These are phyloP conservation scores for Allacma fusca DNA, from an alignment of 2,888 invertebrate species.

Conservation along the genomic window DNA sequence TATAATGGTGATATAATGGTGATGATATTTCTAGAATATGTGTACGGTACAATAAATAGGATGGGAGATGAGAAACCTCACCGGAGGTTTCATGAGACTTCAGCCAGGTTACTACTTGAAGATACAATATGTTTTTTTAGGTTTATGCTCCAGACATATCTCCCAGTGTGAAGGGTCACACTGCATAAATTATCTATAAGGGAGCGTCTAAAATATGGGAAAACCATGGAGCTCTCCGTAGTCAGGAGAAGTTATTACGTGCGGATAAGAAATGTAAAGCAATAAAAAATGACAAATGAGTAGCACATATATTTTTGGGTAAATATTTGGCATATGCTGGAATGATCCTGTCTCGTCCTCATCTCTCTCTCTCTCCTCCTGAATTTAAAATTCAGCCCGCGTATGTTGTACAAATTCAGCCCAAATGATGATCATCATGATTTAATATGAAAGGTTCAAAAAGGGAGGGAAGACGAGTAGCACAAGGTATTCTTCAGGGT, in stretches of 20 bases:
- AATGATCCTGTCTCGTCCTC: not conserved
- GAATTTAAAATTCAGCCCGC: not conserved
- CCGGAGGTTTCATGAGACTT: too few species aligned
- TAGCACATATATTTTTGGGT: not conserved
- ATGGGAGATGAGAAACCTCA: too few species aligned
- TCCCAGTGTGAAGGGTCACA: too few species aligned
- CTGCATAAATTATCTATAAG: too few species aligned
- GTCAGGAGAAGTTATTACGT: conserved; percentile 1
- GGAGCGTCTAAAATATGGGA: too few species aligned
- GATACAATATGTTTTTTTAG: too few species aligned
- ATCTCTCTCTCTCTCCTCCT: not conserved
- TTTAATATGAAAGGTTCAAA: conserved; percentile 14
- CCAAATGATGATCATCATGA: conserved; percentile 4
- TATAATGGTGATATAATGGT: not conserved
- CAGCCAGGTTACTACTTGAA: too few species aligned
- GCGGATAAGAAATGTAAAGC: conserved; percentile 19
- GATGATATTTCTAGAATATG: not conserved
- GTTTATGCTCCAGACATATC: too few species aligned
- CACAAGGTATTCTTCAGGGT: conserved; percentile 14
- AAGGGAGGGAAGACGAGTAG: conserved; percentile 16
- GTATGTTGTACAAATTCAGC: not conserved
- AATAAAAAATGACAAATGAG: conserved; percentile 22
- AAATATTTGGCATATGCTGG: conserved; percentile 20
- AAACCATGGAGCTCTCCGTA: not conserved
- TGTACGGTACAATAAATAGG: not conserved